phyloP scores from a whole-genome alignment of 2,888 invertebrate genomes.

The Drosophila longiperda region DNA sequence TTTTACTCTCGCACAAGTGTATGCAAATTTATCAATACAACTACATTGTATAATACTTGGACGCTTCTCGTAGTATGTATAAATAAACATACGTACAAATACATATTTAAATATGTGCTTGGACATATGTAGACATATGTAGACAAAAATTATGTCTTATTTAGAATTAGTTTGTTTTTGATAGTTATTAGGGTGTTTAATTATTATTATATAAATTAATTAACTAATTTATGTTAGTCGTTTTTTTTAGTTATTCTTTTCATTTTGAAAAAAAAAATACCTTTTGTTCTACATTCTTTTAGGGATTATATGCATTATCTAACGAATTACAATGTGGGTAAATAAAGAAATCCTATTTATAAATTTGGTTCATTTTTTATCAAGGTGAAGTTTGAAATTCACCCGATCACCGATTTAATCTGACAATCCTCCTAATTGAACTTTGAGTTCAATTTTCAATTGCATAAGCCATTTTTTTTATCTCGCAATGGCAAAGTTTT shows the following conservation, averaged over 20 bases:
- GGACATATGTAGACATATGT: neutral
- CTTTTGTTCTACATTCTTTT: neutral
- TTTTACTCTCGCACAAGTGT: neutral
- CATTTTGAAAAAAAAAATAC: neutral
- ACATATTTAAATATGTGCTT: neutral
- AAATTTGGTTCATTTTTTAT: slow-evolving; percentile 28
- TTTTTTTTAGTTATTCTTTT: neutral
- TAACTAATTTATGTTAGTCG: neutral
- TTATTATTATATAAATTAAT: neutral
- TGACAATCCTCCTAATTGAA: slow-evolving; percentile 27
- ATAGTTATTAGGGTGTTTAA: neutral
- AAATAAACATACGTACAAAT: slow-evolving; percentile 9
- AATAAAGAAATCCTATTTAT: slow-evolving; percentile 2
- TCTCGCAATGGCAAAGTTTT: slow-evolving; percentile 33
- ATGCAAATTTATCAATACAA: slow-evolving; percentile 1
- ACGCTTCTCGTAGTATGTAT: slow-evolving; percentile 7
- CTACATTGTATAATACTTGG: slow-evolving; percentile 42
- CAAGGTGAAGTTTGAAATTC: slow-evolving; percentile 32
- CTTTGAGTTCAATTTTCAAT: slow-evolving; percentile 25
- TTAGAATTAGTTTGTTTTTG: slow-evolving; percentile 8
- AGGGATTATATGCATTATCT: slow-evolving; percentile 33
- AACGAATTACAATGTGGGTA: slow-evolving; percentile 21
- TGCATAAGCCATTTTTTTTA: slow-evolving; percentile 23
- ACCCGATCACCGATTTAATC: slow-evolving; percentile 13
- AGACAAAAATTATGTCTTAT: neutral